A percentile compares a stretch with the other conserved stretches of the same genome.
Evolutionary conservation across 2,888 invertebrate species (phyloP).

Genomic region (Clunio marinus): DNA sequence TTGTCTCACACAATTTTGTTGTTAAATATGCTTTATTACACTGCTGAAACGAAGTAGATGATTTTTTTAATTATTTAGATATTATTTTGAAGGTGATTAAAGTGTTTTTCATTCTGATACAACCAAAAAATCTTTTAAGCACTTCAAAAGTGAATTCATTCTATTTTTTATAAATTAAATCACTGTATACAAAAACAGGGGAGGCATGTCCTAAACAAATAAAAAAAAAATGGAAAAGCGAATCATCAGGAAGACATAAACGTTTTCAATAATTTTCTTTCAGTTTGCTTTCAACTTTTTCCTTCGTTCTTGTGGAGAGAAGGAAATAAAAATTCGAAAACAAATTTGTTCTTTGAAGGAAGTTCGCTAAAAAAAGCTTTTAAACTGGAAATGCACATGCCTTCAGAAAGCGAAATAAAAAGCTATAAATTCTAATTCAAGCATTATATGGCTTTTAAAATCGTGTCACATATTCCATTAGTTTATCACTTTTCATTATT

Average conservation of each 20-base stretch:
- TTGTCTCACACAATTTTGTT: too few species aligned
- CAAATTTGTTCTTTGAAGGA: slow-evolving; percentile 1
- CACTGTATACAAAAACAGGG: slow-evolving; percentile 14
- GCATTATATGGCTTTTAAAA: slow-evolving; percentile 34
- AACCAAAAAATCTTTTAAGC: not conserved
- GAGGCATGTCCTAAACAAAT: slow-evolving; percentile 19
- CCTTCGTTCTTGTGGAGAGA: too few species aligned
- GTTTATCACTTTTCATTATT: slow-evolving; percentile 35
- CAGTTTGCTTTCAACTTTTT: too few species aligned
- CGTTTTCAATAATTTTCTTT: too few species aligned
- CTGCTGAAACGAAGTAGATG: not conserved
- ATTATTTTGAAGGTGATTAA: slow-evolving; percentile 7
- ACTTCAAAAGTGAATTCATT: slow-evolving; percentile 13
- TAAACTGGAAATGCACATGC: slow-evolving; percentile 29
- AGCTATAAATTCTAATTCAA: slow-evolving; percentile 39
- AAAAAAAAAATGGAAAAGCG: slow-evolving; percentile 4
- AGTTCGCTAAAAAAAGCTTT: not conserved
- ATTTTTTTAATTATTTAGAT: not conserved
- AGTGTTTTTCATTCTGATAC: not conserved
- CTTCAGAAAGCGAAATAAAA: not conserved
- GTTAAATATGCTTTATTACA: too few species aligned
- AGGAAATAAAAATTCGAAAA: not conserved
- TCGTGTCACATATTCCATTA: slow-evolving; percentile 39
- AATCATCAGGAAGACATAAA: too few species aligned
- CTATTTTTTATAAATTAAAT: too few species aligned